Conservation (phyloP, 2,113 vertebrate species). For the Paraplagusia blochii region DNA sequence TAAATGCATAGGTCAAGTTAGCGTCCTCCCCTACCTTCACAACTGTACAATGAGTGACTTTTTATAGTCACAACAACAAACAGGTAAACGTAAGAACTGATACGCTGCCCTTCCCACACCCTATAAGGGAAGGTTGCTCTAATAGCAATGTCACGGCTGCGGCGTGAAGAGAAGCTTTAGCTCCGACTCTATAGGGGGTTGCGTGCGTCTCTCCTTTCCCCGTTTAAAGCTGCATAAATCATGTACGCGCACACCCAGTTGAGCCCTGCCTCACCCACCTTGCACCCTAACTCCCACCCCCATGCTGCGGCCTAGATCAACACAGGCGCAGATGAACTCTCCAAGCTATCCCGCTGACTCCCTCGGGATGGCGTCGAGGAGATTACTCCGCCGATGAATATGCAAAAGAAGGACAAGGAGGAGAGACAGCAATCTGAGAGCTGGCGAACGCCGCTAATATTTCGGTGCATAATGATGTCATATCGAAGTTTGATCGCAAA, state of each 20-base stretch:
- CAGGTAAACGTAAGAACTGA: too few relatives aligned
- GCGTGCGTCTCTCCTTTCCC: slow-evolving; percentile 14
- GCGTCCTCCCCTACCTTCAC: too few relatives aligned
- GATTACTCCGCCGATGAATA: slow-evolving; percentile 67
- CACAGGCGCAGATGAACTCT: slow-evolving; percentile 65
- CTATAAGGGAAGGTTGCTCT: slow-evolving; percentile 12
- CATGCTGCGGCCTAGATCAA: slow-evolving; percentile 56
- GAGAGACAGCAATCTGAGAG: slow-evolving; percentile 28
- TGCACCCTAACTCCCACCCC: slow-evolving; percentile 51
- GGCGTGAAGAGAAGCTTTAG: slow-evolving; percentile 16
- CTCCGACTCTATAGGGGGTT: slow-evolving; percentile 51
- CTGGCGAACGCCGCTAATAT: slow-evolving; percentile 41
- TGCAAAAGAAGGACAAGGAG: slow-evolving; percentile 47
- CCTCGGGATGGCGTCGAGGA: slow-evolving; percentile 56
- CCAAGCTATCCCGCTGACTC: slow-evolving; percentile 65
- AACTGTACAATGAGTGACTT: too few relatives aligned
- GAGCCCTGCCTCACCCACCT: slow-evolving; percentile 51
- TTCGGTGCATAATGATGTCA: slow-evolving; percentile 56
- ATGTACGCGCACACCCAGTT: slow-evolving; percentile 73
- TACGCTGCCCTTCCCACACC: background rate
- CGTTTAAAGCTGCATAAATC: slow-evolving; percentile 71
- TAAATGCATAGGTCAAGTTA: too few relatives aligned
- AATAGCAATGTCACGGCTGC: slow-evolving; percentile 6
- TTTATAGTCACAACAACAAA: too few relatives aligned
- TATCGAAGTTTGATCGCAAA: slow-evolving; percentile 40